A percentile compares a stretch with the other conserved stretches of the same genome.
These are phyloP conservation scores for Myotis findleyi DNA, from an alignment of 2,797 vertebrate species.

Conservation along the genomic window DNA sequence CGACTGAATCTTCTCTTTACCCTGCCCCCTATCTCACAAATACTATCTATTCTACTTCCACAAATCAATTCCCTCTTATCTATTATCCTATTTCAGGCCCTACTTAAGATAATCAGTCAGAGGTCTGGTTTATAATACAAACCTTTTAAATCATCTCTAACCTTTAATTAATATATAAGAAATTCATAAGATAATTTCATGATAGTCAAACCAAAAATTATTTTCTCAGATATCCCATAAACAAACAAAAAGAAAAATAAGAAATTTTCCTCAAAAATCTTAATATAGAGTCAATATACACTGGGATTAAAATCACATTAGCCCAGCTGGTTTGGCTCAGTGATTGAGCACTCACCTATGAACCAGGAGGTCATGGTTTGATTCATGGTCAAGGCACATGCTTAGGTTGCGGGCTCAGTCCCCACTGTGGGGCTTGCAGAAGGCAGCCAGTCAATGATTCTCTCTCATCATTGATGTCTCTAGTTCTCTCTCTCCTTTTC, in stretches of 20 bases:
- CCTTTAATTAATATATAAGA: background rate
- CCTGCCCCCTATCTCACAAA: background rate
- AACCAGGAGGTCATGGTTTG: no score
- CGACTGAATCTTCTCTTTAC: background rate
- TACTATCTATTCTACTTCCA: background rate
- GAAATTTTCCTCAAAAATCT: constrained; percentile 1
- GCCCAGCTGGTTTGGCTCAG: background rate
- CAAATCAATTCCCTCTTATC: constrained; percentile 1
- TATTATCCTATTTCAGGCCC: background rate
- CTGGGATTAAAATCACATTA: constrained; percentile 37
- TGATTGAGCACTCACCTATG: background rate
- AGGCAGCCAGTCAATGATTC: no score
- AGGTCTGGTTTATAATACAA: background rate
- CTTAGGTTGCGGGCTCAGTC: no score
- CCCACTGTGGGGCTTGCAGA: background rate
- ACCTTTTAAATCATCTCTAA: constrained; percentile 30
- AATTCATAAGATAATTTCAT: constrained; percentile 19
- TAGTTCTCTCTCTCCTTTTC: no score
- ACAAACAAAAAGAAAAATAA: background rate
- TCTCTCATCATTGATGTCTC: no score
- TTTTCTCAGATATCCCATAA: background rate
- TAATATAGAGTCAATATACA: background rate
- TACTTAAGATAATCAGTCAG: constrained; percentile 44
- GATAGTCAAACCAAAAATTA: background rate
- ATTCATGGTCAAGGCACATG: no score